Conservation (phyloP, 2,888 invertebrate species). For the Sympetrum striolatum region DNA sequence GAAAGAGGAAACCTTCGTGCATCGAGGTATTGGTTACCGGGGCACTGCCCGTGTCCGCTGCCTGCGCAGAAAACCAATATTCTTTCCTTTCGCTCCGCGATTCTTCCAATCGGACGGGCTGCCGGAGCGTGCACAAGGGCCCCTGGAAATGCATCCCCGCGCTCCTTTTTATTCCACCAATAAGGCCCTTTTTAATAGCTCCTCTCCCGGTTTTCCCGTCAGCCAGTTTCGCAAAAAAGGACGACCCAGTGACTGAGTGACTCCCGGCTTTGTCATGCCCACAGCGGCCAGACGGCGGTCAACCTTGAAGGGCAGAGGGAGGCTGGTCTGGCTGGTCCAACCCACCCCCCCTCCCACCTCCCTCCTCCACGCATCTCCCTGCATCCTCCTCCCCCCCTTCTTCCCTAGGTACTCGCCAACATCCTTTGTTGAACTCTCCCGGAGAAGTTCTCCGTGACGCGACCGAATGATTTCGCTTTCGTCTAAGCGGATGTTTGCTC, state of each 20-base stretch:
- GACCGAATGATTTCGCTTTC: too few species aligned
- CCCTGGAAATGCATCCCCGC: background rate
- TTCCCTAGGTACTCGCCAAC: background rate
- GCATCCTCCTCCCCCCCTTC: background rate
- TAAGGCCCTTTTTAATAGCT: background rate
- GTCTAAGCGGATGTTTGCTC: too few species aligned
- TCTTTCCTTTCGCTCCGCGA: background rate
- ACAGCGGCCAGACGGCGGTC: conserved; percentile 34
- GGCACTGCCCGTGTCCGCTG: too few species aligned
- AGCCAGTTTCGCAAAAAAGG: background rate
- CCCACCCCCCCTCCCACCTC: background rate
- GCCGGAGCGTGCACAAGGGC: background rate
- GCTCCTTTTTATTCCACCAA: background rate
- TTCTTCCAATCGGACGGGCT: background rate
- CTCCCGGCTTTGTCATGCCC: conserved; percentile 23
- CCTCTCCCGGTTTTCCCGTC: background rate
- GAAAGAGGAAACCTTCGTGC: too few species aligned
- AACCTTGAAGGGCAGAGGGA: conserved; percentile 18
- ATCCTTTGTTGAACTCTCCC: background rate
- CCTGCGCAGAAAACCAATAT: background rate
- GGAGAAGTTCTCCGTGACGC: background rate
- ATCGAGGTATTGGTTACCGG: too few species aligned
- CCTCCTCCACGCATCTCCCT: background rate
- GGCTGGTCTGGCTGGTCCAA: background rate
- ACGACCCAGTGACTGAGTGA: conserved; percentile 40